These are phyloP conservation scores for Diaprepes abbreviatus DNA, from an alignment of 2,888 invertebrate genomes.

Conservation along the genomic window DNA sequence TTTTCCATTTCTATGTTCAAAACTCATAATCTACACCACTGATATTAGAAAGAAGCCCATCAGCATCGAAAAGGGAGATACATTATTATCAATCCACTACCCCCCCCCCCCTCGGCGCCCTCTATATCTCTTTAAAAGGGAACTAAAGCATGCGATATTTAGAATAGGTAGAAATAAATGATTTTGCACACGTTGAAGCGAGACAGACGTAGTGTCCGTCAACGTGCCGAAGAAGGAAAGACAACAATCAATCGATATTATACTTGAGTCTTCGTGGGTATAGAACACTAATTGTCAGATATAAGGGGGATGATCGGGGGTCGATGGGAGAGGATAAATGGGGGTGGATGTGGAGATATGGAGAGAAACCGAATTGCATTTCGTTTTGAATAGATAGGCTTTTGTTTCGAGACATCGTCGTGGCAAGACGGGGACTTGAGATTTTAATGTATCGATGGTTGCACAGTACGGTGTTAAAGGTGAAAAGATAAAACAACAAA, in stretches of 20 bases:
- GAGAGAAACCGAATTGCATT: constrained; percentile 44
- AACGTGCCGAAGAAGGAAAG: constrained; percentile 55
- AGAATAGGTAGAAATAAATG: constrained; percentile 59
- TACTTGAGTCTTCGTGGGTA: constrained; percentile 49
- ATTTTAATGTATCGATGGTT: background rate
- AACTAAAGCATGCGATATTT: constrained; percentile 50
- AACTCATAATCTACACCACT: constrained; percentile 41
- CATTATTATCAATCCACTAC: constrained; percentile 48
- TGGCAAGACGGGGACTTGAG: constrained; percentile 12
- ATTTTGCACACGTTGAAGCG: constrained; percentile 59
- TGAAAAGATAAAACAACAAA: too few species aligned
- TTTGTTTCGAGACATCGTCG: constrained; percentile 26
- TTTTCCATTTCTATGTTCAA: too few species aligned
- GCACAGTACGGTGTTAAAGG: too few species aligned
- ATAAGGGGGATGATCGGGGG: constrained; percentile 39
- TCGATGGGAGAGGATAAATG: constrained; percentile 7
- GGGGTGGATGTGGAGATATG: constrained; percentile 22
- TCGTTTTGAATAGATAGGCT: constrained; percentile 30
- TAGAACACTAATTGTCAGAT: constrained; percentile 52
- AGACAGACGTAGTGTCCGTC: constrained; percentile 62
- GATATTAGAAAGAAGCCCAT: constrained; percentile 42
- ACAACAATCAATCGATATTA: constrained; percentile 66
- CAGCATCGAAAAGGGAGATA: constrained; percentile 47
- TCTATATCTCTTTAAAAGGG: constrained; percentile 39
- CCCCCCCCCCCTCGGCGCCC: constrained; percentile 9